Evolutionary conservation across 2,113 vertebrate genomes (phyloP).

Genomic region (Petroica traversi): DNA sequence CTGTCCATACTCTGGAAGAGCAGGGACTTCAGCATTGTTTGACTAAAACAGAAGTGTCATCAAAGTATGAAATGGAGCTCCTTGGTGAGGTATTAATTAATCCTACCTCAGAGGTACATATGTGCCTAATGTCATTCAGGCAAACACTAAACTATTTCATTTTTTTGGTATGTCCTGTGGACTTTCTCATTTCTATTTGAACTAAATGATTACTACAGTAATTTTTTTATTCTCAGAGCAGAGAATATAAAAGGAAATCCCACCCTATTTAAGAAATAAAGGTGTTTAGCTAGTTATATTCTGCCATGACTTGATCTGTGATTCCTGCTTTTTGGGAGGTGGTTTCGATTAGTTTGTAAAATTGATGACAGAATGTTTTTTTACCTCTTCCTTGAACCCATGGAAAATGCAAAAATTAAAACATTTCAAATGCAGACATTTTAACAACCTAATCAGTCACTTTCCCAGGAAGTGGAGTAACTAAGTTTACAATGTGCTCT

Average conservation of each 20-base stretch:
- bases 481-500: background rate
- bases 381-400: background rate
- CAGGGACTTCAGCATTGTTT: background rate
- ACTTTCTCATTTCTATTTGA: background rate
- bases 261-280: background rate
- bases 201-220: background rate
- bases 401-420: background rate
- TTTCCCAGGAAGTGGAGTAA: background rate
- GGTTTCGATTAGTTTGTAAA: background rate
- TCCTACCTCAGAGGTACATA: background rate
- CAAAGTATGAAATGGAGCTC: background rate
- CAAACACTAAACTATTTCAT: background rate
- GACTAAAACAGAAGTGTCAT: background rate
- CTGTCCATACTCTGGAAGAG: background rate
- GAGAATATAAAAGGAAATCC: background rate
- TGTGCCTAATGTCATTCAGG: background rate
- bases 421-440: background rate
- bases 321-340: background rate
- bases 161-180: background rate
- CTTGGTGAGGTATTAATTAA: background rate
- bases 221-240: background rate
- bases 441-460: background rate
- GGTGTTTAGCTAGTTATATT: background rate
- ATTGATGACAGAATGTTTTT: background rate
- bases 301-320: background rate